Conservation (phyloP, 2,888 invertebrate species). For the Mechanitis mazaeus region DNA sequence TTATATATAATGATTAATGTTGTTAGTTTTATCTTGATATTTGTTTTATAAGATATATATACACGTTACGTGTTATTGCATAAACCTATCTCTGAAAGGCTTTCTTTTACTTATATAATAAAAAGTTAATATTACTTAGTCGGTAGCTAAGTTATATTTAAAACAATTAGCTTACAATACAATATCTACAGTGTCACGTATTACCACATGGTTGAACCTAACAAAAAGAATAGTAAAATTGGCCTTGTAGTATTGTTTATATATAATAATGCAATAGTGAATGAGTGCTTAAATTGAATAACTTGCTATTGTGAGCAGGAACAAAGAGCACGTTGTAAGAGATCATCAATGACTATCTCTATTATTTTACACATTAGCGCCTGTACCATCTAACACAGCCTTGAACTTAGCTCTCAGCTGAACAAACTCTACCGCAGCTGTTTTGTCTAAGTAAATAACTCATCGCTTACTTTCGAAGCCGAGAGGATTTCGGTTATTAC, state of each 20-base stretch:
- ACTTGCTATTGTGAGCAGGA: conserved; percentile 31
- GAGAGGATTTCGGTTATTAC: too few relatives aligned
- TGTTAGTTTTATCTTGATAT: too few relatives aligned
- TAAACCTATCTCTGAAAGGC: too few relatives aligned
- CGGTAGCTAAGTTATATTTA: too few relatives aligned
- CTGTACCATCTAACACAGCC: conserved; percentile 36
- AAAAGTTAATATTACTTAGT: too few relatives aligned
- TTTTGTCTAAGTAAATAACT: conserved; percentile 1
- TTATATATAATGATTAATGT: too few relatives aligned
- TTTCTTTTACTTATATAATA: too few relatives aligned
- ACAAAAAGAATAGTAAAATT: conserved; percentile 28
- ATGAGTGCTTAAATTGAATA: conserved; percentile 33
- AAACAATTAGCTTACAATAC: conserved; percentile 9
- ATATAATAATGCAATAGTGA: conserved; percentile 30
- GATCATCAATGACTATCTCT: conserved; percentile 37
- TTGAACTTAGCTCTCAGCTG: conserved; percentile 56
- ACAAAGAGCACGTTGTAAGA: conserved; percentile 34
- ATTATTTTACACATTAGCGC: conserved; percentile 30
- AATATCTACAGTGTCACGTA: conserved; percentile 10
- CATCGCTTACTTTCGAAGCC: too few relatives aligned
- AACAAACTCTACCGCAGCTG: conserved; percentile 27
- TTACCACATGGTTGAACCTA: conserved; percentile 12
- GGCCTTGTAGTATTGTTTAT: conserved; percentile 29
- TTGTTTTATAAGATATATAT: too few relatives aligned
- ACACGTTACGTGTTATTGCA: too few relatives aligned